Evolutionary conservation across 2,888 invertebrate genomes (phyloP).

Genomic region (Pterostichus niger): DNA sequence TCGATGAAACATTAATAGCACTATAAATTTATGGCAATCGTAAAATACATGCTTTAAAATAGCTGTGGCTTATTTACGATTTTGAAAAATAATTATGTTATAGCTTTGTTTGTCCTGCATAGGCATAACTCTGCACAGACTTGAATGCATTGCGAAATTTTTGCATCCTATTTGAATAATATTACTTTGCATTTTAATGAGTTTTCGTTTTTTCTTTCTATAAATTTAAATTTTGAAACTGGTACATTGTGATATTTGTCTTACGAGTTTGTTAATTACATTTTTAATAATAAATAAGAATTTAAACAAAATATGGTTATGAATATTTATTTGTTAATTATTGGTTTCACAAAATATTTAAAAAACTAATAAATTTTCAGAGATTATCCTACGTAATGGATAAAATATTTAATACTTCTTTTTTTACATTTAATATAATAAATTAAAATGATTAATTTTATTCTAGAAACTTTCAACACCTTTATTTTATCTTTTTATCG

Average conservation of each 20-base stretch:
- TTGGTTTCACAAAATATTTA: neutral
- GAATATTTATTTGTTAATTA: neutral
- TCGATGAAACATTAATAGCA: conserved; percentile 44
- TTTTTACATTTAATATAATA: conserved; percentile 15
- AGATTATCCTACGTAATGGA: conserved; percentile 29
- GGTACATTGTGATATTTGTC: neutral
- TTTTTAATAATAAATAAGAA: conserved; percentile 20
- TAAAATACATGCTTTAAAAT: conserved; percentile 47
- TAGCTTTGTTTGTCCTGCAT: conserved; percentile 30
- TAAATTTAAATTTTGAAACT: conserved; percentile 25
- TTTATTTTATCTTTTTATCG: too few species aligned
- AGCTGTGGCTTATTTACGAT: conserved; percentile 52
- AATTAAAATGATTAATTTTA: neutral
- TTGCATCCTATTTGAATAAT: neutral
- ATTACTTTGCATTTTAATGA: neutral
- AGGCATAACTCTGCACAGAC: neutral
- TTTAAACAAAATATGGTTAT: conserved; percentile 7
- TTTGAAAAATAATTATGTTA: conserved; percentile 39
- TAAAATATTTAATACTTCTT: conserved; percentile 7
- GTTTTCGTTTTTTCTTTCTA: neutral
- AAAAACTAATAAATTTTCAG: conserved; percentile 1
- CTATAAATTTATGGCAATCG: conserved; percentile 36
- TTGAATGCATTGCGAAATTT: conserved; percentile 37
- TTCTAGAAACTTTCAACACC: neutral
- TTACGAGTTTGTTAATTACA: conserved; percentile 15